Conservation (phyloP, 2,113 vertebrate species). For the Scortum barcoo region DNA sequence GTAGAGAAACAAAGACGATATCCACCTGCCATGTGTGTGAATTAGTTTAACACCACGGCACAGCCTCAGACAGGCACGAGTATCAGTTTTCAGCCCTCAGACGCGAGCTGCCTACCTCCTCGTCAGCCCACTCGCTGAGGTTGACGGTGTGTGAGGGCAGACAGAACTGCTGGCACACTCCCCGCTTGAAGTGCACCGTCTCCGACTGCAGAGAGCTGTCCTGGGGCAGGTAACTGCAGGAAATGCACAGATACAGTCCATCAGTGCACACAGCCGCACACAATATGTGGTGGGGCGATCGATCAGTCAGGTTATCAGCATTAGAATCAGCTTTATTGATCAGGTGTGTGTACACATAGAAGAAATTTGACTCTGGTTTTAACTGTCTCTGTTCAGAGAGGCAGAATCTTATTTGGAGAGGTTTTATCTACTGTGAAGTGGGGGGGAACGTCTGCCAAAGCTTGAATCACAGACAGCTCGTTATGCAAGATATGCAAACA, state of each 20-base stretch:
- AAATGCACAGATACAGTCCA: not conserved
- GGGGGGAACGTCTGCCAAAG: not conserved
- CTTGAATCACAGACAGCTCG: constrained; percentile 7
- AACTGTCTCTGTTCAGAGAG: no score
- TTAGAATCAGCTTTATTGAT: no score
- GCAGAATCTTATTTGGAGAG: not conserved
- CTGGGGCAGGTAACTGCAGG: constrained; percentile 91
- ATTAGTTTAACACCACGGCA: not conserved
- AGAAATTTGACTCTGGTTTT: no score
- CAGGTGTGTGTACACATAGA: no score
- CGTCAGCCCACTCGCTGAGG: constrained; percentile 94
- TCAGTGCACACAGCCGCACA: not conserved
- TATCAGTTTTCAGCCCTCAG: not conserved
- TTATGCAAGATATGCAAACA: constrained; percentile 21
- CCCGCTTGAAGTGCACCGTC: constrained; percentile 94
- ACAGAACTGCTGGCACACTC: constrained; percentile 97
- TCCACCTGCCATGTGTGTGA: not conserved
- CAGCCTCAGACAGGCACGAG: not conserved
- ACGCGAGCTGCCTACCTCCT: constrained; percentile 87
- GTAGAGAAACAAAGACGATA: not conserved
- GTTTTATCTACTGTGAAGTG: not conserved
- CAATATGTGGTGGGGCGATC: not conserved
- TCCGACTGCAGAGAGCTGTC: constrained; percentile 94
- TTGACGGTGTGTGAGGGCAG: constrained; percentile 96
- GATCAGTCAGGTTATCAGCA: not conserved